A percentile compares a stretch with the other conserved stretches of the same genome.
Evolutionary conservation across 2,113 vertebrate species (phyloP).

Genomic region (Spheniscus mendiculus): DNA sequence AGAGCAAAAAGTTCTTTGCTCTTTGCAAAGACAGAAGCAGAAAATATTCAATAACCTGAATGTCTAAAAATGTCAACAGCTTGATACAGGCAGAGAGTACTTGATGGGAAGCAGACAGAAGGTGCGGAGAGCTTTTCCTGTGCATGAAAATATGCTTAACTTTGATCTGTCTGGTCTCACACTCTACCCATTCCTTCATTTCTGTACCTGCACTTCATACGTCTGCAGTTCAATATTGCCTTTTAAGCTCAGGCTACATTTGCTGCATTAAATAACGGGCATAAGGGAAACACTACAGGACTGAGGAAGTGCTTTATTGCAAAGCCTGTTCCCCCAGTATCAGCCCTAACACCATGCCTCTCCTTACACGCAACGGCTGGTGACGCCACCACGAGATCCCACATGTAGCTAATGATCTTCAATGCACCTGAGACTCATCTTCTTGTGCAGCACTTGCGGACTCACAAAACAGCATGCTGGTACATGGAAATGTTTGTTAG

Average conservation of each 20-base stretch:
- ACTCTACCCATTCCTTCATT: background rate
- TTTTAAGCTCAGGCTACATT: background rate
- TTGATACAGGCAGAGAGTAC: background rate
- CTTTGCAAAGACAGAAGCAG: background rate
- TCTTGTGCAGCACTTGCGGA: background rate
- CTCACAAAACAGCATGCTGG: background rate
- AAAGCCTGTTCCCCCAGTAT: background rate
- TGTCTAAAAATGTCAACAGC: background rate
- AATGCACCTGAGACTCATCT: background rate
- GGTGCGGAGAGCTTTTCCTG: background rate
- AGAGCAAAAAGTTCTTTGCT: background rate
- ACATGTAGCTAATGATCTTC: background rate
- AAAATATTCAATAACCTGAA: background rate
- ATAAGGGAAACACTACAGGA: background rate
- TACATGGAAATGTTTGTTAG: background rate
- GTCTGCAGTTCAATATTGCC: background rate
- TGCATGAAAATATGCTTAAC: background rate
- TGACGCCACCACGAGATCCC: background rate
- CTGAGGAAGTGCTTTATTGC: background rate
- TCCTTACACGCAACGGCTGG: rapidly evolving
- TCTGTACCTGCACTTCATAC: background rate
- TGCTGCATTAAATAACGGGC: background rate
- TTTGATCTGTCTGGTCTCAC: background rate
- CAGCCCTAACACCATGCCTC: background rate
- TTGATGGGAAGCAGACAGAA: background rate